Conservation (phyloP, 2,888 invertebrate genomes). For the Meiosimyza platycephala region DNA sequence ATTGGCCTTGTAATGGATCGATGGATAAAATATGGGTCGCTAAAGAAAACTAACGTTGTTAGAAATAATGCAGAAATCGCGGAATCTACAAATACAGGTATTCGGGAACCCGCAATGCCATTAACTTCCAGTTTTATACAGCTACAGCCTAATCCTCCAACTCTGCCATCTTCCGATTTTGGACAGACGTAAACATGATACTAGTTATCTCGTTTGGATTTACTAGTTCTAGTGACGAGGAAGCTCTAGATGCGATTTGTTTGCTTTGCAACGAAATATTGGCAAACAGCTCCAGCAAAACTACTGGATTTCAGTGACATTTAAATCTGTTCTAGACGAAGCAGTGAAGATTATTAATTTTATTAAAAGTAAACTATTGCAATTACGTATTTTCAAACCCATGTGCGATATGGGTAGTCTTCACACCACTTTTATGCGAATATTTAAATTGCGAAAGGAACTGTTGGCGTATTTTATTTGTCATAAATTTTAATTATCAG, state of each 20-base stretch:
- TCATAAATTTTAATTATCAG: too few species aligned
- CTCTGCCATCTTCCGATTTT: slow-evolving; percentile 13
- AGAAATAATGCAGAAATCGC: too few species aligned
- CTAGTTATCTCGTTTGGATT: slow-evolving; percentile 48
- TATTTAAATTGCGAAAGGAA: too few species aligned
- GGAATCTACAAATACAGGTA: too few species aligned
- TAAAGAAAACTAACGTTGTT: slow-evolving; percentile 12
- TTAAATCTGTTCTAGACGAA: too few species aligned
- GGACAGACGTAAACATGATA: slow-evolving; percentile 14
- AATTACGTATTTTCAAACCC: too few species aligned
- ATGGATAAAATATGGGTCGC: slow-evolving; percentile 16
- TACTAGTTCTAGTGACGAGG: slow-evolving; percentile 30
- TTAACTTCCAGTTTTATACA: slow-evolving; percentile 2
- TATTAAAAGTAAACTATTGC: too few species aligned
- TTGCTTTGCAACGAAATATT: slow-evolving; percentile 31
- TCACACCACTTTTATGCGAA: too few species aligned
- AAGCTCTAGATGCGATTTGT: slow-evolving; percentile 36
- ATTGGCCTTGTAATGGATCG: slow-evolving; percentile 5
- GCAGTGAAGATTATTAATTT: too few species aligned
- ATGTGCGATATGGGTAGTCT: too few species aligned
- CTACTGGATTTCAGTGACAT: too few species aligned
- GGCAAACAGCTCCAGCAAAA: slow-evolving; percentile 33
- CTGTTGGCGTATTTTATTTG: too few species aligned
- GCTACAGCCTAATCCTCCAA: slow-evolving; percentile 14
- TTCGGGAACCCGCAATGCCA: slow-evolving; percentile 12